Evolutionary conservation across 2,888 invertebrate species (phyloP), one percentile per base, ranked within the genome.

Genomic region (Drosophila ustulata): DNA sequence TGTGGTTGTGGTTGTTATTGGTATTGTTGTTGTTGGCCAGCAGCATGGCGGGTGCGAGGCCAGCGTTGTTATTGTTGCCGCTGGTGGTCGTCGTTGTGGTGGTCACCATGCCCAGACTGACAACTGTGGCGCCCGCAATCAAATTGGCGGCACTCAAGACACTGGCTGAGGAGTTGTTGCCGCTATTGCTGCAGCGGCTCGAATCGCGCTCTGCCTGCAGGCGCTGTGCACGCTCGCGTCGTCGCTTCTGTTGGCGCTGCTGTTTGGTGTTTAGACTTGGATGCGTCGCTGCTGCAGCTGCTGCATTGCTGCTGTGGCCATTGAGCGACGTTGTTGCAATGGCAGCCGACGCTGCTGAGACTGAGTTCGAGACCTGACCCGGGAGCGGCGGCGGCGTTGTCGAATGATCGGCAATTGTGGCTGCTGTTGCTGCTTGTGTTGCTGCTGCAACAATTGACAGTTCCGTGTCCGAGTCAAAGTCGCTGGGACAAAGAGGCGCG

Each of bases 161-260:
- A 69, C 66, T 66, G 77, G 37, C n/a, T 37, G 88, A 71, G 78
- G 88, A 71, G 78, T 77, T 37, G 37, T 37, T 37, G 11, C 37
- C 37, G 4, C 37, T n/a, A 9, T 9, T 32, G 37, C 37, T 79
- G 59, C 85, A 93, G 95, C 92, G 92, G 76, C 80, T 91, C 5
- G 37, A 37, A 94, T 96, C 95, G 93, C 96, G 95, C 93, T 96
- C 96, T 93, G 96, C 96, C 94, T 96, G 96, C 95, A 97, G 96
- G 93, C 97, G 96, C 95, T 97, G 97, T 92, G 97, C 97, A 93
- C 97, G 95, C 94, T 97, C 97, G 93, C 97, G 95, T 93, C 97
- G 95, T 93, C 96, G 95, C 93, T 96, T 97, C 93, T 96, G 95
- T 93, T 96, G 96, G 25, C 92, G 90, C 66, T 92, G 92, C 57